phyloP scores from a whole-genome alignment of 2,888 invertebrate genomes.

The Harpalus rufipes region DNA sequence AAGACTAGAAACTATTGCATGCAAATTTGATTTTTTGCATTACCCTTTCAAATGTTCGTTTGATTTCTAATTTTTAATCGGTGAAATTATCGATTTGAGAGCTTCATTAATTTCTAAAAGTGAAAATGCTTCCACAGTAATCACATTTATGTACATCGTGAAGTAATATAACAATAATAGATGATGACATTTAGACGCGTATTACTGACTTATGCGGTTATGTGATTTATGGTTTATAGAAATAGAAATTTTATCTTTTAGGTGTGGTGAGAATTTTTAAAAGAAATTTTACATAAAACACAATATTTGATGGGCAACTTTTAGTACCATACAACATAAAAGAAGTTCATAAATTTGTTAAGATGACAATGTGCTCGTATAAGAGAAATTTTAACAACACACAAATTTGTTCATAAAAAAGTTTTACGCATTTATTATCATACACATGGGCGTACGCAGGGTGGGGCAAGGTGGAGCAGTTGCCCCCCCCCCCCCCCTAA shows the following conservation, averaged over 20 bases:
- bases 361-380: no score
- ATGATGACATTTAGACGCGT: background rate
- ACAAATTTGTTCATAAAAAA: no score
- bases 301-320: no score
- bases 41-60: slow-evolving; percentile 19
- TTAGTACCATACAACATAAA: no score
- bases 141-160: background rate
- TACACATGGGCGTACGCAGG: no score
- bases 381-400: no score
- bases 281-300: no score
- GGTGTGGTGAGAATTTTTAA: no score
- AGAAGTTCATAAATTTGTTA: no score
- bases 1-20: slow-evolving; percentile 18
- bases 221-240: background rate
- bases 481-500: no score
- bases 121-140: slow-evolving; percentile 5
- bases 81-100: slow-evolving; percentile 32
- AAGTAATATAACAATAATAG: slow-evolving; percentile 3
- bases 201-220: background rate
- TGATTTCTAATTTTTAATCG: slow-evolving; percentile 32
- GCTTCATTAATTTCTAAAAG: slow-evolving; percentile 39
- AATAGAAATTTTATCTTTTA: background rate
- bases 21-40: slow-evolving; percentile 17
- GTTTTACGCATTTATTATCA: no score
- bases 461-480: no score